phyloP scores from a whole-genome alignment of 2,888 invertebrate genomes.

The Dromius quadrimaculatus region DNA sequence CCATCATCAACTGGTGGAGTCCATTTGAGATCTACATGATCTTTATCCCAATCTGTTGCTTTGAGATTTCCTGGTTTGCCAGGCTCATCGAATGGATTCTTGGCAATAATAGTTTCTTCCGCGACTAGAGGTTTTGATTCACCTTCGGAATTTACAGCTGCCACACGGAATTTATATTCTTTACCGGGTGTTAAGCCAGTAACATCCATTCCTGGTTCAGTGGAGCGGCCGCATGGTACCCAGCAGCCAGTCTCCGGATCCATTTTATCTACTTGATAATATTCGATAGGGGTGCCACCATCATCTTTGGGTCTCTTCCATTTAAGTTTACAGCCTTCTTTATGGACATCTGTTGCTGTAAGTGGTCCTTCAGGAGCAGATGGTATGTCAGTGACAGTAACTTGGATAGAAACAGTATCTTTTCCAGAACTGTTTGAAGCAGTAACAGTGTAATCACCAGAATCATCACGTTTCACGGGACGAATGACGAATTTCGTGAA shows the following conservation, averaged over 20 bases:
- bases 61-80: conserved; percentile 88
- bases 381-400: conserved; percentile 90
- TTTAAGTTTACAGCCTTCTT: conserved; percentile 92
- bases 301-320: conserved; percentile 97
- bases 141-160: conserved; percentile 96
- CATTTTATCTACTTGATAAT: conserved; percentile 96
- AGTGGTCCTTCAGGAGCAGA: conserved; percentile 90
- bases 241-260: conserved; percentile 90
- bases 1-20: conserved; percentile 87
- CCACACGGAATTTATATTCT: conserved; percentile 96
- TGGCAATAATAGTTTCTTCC: conserved; percentile 88
- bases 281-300: conserved; percentile 94
- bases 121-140: conserved; percentile 94
- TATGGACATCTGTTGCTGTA: conserved; percentile 89
- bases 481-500: conserved; percentile 88
- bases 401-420: conserved; percentile 84
- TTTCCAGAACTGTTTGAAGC: conserved; percentile 90
- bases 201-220: conserved; percentile 86
- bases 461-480: conserved; percentile 84
- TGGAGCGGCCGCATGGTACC: conserved; percentile 87
- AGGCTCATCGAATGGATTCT: conserved; percentile 97
- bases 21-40: conserved; percentile 94
- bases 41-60: conserved; percentile 95
- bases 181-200: conserved; percentile 89
- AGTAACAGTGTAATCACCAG: conserved; percentile 88